These are phyloP conservation scores for Mormyrus iriodes DNA, from an alignment of 2,113 vertebrate species.

Conservation along the genomic window DNA sequence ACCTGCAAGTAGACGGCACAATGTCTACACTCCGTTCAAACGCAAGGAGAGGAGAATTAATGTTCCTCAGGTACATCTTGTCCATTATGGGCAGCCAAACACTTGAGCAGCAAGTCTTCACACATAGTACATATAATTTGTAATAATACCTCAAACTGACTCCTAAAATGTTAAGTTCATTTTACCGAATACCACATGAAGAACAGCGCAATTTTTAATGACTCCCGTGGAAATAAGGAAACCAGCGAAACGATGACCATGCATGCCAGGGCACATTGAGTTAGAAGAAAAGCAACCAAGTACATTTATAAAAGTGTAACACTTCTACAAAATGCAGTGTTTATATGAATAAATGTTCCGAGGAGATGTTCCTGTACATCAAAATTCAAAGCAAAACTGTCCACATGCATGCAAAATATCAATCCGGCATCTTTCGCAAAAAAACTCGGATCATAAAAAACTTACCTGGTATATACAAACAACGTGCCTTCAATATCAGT, in stretches of 20 bases:
- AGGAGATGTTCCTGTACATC: neutral
- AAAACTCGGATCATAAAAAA: neutral
- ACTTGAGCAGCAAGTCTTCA: neutral
- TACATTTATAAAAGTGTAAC: neutral
- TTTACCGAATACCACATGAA: neutral
- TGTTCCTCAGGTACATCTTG: neutral
- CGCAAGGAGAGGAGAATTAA: neutral
- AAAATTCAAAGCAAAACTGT: neutral
- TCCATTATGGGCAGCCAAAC: neutral
- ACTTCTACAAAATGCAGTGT: neutral
- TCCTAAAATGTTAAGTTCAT: neutral
- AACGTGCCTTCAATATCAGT: conserved; percentile 94
- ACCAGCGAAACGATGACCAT: neutral
- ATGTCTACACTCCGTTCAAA: neutral
- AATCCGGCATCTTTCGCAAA: neutral
- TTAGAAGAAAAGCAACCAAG: neutral
- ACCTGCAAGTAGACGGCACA: conserved; percentile 57
- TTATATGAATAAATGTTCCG: neutral
- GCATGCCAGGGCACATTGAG: neutral
- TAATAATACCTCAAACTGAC: neutral
- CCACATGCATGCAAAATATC: neutral
- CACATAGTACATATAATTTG: neutral
- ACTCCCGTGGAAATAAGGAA: neutral
- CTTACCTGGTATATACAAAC: conserved; percentile 93
- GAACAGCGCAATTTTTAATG: neutral